Base-by-base conservation (phyloP, 2,797 vertebrate genomes). In the Macropodus opercularis region DNA sequence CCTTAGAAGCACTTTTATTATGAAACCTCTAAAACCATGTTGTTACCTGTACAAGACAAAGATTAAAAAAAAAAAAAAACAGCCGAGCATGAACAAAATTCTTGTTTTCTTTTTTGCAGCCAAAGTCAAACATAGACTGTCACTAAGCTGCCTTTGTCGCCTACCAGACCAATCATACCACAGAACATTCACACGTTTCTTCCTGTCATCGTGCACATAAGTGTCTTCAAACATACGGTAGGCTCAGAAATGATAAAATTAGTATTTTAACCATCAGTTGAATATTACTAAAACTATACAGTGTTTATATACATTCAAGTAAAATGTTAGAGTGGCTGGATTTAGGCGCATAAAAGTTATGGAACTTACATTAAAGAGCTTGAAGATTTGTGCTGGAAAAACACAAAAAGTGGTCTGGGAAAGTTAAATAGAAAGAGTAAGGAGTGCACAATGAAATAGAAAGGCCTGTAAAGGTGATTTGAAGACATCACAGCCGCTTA, bases 401-500 rank as follows among this genome's bases (percentile, higher is more conserved):
- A 40, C 22, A 51, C n/a, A 65, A 11, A 42, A 34, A 39, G 43
- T 41, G 11, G 9, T 29, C 58, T 34, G n/a, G 0, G 21, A 43
- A 44, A 58, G 21, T 24, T 32, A 7, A 63, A 42, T 22, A n/a
- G 0, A 14, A 36, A 57, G 1, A 3, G 38, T 53, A 18, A 57
- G 41, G 6, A 1, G 11, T 17, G 6, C 12, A 40, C 3, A 15
- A 10, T 50, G 2, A 53, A 47, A 47, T 29, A 48, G 27, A 14
- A 31, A 53, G 13, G 3, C 11, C 13, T n/a, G n/a, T n/a, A 55
- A 31, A 8, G 3, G 3, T 1, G 22, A 22, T 39, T 8, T 36
- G 2, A 50, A 42, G 8, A 15, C 3, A 55, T 90, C 69, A 93
- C 78, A 89, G 84, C 51, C 79, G 80, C 75, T 90, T 93, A 56